phyloP scores from a whole-genome alignment of 2,888 invertebrate genomes.

The Drosophila monieri region DNA sequence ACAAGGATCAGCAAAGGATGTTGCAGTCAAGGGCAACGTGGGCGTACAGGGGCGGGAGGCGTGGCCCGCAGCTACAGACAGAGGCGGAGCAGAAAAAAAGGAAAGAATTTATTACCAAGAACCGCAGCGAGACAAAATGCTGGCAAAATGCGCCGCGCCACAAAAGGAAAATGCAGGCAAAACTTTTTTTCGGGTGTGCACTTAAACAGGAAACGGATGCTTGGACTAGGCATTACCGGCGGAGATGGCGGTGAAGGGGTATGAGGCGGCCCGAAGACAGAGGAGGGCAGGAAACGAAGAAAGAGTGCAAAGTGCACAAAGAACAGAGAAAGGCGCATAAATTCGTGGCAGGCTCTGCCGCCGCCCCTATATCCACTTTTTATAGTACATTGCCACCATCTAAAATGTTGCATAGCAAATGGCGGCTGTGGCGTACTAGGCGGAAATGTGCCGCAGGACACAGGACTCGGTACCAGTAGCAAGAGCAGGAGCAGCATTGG shows the following conservation, averaged over 20 bases:
- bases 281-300: conserved; percentile 8
- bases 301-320: conserved; percentile 62
- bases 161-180: conserved; percentile 43
- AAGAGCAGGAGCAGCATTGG: conserved; percentile 11
- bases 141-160: conserved; percentile 50
- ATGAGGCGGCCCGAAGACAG: neutral
- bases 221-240: conserved; percentile 70
- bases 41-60: conserved; percentile 28
- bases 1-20: conserved; percentile 37
- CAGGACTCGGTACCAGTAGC: conserved; percentile 38
- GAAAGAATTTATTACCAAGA: conserved; percentile 79
- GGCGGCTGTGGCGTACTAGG: conserved; percentile 67
- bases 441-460: conserved; percentile 77
- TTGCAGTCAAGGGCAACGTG: conserved; percentile 24
- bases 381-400: conserved; percentile 43
- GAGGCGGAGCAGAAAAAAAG: conserved; percentile 23
- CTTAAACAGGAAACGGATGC: conserved; percentile 78
- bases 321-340: conserved; percentile 68
- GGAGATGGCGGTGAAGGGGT: neutral
- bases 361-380: conserved; percentile 11
- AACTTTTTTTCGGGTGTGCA: conserved; percentile 67
- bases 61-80: conserved; percentile 64
- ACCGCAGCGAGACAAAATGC: conserved; percentile 77
- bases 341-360: conserved; percentile 52
- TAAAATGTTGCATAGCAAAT: conserved; percentile 67